phyloP scores from a whole-genome alignment of 2,797 vertebrate species.

The Malacoraja senta region DNA sequence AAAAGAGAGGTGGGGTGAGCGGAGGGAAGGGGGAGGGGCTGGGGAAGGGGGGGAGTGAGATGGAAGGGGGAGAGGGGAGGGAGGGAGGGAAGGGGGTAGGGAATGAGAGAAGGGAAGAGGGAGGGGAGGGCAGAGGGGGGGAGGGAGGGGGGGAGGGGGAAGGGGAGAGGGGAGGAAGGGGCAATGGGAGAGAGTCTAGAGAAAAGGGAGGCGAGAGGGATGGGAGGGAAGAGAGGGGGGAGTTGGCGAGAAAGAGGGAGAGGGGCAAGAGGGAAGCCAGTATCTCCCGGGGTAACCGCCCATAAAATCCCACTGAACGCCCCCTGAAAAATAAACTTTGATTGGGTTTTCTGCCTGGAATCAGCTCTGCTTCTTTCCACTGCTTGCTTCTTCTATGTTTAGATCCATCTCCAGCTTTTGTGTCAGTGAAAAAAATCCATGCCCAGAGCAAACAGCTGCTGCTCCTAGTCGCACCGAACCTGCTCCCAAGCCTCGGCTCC shows the following conservation, averaged over 20 bases:
- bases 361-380: not conserved
- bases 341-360: not conserved
- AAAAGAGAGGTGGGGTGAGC: not conserved
- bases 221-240: no score
- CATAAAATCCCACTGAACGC: no score
- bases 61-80: not conserved
- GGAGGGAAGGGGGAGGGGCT: no score
- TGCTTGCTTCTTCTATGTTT: not conserved
- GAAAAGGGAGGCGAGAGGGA: not conserved
- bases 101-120: no score
- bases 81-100: no score
- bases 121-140: no score
- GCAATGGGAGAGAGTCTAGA: no score
- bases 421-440: not conserved
- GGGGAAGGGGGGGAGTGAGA: not conserved
- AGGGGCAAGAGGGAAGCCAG: no score
- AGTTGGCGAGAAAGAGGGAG: no score
- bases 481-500: not conserved
- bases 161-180: no score
- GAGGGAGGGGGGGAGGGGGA: no score
- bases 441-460: not conserved
- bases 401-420: not conserved
- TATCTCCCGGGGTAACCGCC: no score
- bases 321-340: not conserved
- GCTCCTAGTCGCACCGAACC: not conserved